A percentile compares a stretch with the other conserved stretches of the same genome.
These are phyloP conservation scores for Drosophila gunungcola DNA, from an alignment of 1,140 invertebrate genomes.

Conservation along the genomic window DNA sequence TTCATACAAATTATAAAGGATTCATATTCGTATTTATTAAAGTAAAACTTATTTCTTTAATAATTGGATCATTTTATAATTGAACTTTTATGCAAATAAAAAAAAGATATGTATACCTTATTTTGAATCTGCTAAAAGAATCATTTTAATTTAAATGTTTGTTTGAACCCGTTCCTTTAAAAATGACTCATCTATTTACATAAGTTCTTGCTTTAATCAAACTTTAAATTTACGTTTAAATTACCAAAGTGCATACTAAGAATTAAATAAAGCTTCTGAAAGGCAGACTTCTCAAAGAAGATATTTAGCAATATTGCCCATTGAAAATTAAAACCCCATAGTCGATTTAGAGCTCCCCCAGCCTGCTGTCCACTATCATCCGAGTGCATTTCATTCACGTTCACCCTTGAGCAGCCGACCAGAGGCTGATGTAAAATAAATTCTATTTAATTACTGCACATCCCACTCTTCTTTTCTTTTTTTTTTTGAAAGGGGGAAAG, in stretches of 20 bases:
- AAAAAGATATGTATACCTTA: too few relatives aligned
- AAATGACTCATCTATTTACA: too few relatives aligned
- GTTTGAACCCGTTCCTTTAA: too few relatives aligned
- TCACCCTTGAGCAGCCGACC: conserved; percentile 9
- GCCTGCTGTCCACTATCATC: background rate
- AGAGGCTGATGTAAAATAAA: conserved; percentile 51
- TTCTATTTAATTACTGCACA: conserved; percentile 65
- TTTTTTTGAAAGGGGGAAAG: background rate
- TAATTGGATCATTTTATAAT: too few relatives aligned
- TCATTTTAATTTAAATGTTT: too few relatives aligned
- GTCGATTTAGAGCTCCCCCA: background rate
- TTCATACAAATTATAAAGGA: too few relatives aligned
- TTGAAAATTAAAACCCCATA: conserved; percentile 22
- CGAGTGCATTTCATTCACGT: conserved; percentile 41
- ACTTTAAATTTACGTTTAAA: too few relatives aligned
- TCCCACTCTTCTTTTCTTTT: background rate
- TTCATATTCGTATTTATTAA: too few relatives aligned
- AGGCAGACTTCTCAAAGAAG: background rate
- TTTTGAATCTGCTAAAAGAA: too few relatives aligned
- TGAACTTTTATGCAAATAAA: too few relatives aligned
- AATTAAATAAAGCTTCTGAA: background rate
- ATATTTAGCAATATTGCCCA: conserved; percentile 4
- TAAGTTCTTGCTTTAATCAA: too few relatives aligned
- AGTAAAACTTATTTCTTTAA: too few relatives aligned
- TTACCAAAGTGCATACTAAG: background rate